phyloP scores from a whole-genome alignment of 1,140 invertebrate genomes.

The Stegodyphus dumicola region DNA sequence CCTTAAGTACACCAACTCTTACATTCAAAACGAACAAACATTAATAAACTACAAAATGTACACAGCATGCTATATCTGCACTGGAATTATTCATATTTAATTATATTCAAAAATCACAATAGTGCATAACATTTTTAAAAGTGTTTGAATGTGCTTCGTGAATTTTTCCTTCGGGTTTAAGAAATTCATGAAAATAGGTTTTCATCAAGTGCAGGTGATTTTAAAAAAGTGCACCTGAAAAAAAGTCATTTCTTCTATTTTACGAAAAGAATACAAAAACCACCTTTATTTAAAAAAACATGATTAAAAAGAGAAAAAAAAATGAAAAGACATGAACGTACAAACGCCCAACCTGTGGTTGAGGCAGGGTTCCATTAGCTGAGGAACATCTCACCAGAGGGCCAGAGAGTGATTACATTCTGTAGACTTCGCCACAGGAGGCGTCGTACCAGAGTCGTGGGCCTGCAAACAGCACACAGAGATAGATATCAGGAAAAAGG shows the following conservation, averaged over 20 bases:
- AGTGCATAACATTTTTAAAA: no score
- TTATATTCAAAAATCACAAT: no score
- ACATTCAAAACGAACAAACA: neutral
- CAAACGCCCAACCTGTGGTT: slow-evolving; percentile 57
- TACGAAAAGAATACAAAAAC: no score
- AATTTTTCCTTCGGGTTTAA: neutral
- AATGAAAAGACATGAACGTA: slow-evolving; percentile 1
- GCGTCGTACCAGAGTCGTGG: slow-evolving; percentile 58
- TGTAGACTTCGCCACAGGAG: slow-evolving; percentile 50
- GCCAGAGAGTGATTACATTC: slow-evolving; percentile 52
- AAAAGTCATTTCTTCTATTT: no score
- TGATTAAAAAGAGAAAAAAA: neutral
- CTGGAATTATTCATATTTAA: no score
- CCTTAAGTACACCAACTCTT: no score
- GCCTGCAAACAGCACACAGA: slow-evolving; percentile 54
- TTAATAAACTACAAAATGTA: neutral
- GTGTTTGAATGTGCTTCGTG: no score
- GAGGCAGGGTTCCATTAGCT: slow-evolving; percentile 55
- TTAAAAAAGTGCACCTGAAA: neutral
- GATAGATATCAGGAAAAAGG: neutral
- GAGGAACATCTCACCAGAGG: slow-evolving; percentile 47
- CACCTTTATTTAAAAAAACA: no score
- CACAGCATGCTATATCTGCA: neutral
- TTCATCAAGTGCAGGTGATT: neutral
- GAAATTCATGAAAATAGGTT: neutral